Evolutionary conservation across 1,140 invertebrate species (phyloP), one percentile per base, ranked within the genome.

Genomic region (Cydia splendana): DNA sequence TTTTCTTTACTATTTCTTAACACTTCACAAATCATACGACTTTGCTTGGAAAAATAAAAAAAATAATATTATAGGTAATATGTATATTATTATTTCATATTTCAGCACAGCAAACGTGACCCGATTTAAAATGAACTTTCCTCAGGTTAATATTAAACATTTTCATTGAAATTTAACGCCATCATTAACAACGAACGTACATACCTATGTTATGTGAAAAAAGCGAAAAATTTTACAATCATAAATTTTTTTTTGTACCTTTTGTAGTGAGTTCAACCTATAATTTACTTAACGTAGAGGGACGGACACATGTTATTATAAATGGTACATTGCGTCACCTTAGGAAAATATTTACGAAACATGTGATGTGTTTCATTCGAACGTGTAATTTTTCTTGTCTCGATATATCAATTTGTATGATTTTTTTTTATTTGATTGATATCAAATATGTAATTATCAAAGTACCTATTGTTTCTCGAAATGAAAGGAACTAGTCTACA

Each of bases 1-100:
- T 71, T 71, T 45, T 45, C 34, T 71, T 71, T 71, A 34, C n/a
- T 62, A 65, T 62, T 65, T 75, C 79, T 20, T 18, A 84, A 15
- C 2, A 80, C 74, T 34, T 79, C 74, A 9, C 1, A 10, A 10
- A 9, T n/a, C 67, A 71, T 30, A 5, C 24, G 67, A 18, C 34
- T 71, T 71, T 71, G 34, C 34, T 30, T 30, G 4, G 30, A 30
- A 30, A 30, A 30, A 30, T 30, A 30, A n/a, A n/a, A n/a, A n/a
- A n/a, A n/a, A n/a, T n/a, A n/a, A n/a, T n/a, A n/a, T n/a, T n/a
- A n/a, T n/a, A n/a, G n/a, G n/a, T n/a, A n/a, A n/a, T n/a, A n/a
- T n/a, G n/a, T n/a, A n/a, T n/a, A n/a, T n/a, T n/a, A n/a, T n/a
- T n/a, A n/a, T n/a, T n/a, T n/a, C n/a, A n/a, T n/a, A n/a, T n/a